These are phyloP conservation scores for Asarcornis scutulata DNA, from an alignment of 2,113 vertebrate species.

Conservation along the genomic window DNA sequence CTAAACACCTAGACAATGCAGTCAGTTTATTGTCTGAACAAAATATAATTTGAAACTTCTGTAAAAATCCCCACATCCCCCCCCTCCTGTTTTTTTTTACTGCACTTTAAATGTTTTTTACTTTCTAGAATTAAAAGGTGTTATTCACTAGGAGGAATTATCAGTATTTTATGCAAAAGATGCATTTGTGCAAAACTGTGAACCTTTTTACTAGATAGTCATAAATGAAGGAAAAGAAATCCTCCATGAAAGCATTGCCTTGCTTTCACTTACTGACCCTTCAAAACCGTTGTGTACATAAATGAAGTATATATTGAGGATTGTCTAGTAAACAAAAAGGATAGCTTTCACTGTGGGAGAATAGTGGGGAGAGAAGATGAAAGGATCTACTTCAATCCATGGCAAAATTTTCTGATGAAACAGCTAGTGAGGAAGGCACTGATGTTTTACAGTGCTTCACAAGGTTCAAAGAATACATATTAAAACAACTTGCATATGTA, in stretches of 20 bases:
- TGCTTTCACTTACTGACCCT: conserved; percentile 2
- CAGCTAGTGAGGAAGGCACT: not conserved
- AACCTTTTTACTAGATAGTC: not conserved
- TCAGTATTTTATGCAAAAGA: not conserved
- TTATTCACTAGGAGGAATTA: not conserved
- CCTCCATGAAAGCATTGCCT: not conserved
- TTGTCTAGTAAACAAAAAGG: conserved; percentile 12
- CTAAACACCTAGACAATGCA: conserved; percentile 54
- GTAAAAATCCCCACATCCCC: not conserved
- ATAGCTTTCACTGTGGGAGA: not conserved
- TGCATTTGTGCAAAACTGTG: not conserved
- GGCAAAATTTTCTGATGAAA: not conserved
- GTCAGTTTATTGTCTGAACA: not conserved
- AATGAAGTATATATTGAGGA: not conserved
- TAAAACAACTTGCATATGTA: conserved; percentile 68
- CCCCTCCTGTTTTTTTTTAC: not conserved
- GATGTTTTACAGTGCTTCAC: conserved; percentile 27
- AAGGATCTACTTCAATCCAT: not conserved
- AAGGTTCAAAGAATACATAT: conserved; percentile 63
- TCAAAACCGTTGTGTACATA: conserved; percentile 10
- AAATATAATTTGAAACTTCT: conserved; percentile 53
- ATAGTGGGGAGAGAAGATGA: not conserved
- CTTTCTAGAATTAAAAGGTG: not conserved
- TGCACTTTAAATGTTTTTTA: not conserved
- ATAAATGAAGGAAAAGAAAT: not conserved